Percentiles rank a stretch among this genome's conserved stretches.
phyloP scores from a whole-genome alignment of 2,113 vertebrate species.

The Toxostoma redivivum region DNA sequence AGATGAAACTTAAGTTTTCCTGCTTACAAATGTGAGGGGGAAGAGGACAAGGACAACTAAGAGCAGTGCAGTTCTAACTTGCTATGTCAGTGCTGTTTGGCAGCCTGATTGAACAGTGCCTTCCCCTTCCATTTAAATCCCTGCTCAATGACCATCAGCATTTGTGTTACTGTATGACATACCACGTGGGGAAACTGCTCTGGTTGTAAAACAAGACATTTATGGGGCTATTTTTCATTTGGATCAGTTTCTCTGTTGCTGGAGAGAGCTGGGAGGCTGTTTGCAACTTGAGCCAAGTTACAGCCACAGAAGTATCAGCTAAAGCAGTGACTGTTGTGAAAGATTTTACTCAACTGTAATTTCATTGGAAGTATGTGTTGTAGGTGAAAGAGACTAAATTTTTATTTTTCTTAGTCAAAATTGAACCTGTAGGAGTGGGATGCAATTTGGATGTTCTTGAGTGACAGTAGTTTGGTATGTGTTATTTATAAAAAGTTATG shows the following conservation, averaged over 20 bases:
- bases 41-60: not conserved
- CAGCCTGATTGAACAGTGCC: not conserved
- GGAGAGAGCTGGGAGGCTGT: not conserved
- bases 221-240: not conserved
- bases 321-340: not conserved
- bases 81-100: not conserved
- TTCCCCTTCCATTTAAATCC: not conserved
- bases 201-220: not conserved
- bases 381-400: not conserved
- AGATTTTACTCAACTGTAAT: not conserved
- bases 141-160: not conserved
- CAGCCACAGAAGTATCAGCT: not conserved
- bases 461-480: not conserved
- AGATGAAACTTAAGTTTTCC: not conserved
- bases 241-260: not conserved
- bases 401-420: not conserved
- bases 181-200: not conserved
- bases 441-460: not conserved
- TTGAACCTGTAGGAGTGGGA: not conserved
- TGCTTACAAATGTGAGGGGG: not conserved
- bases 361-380: not conserved
- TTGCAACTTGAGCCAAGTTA: not conserved
- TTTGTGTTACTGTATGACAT: not conserved
- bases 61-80: not conserved
- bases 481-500: not conserved